A percentile compares a stretch with the other conserved stretches of the same genome.
These are phyloP conservation scores for Leptopilina drosophilae DNA, from an alignment of 2,888 invertebrate species.

Conservation along the genomic window DNA sequence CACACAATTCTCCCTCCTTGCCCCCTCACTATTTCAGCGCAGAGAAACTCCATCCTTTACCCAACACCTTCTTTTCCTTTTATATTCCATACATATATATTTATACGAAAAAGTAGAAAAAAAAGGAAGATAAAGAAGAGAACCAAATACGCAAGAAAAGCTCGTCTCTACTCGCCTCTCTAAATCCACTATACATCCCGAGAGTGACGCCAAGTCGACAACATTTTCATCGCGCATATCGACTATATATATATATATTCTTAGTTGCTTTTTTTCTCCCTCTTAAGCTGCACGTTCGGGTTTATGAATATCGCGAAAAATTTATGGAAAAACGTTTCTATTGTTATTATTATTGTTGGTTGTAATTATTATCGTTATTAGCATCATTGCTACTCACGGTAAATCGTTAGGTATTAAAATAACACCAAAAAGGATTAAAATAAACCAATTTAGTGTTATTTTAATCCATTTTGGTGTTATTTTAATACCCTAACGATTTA, in stretches of 20 bases:
- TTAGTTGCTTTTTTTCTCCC: not conserved
- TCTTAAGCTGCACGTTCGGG: not conserved
- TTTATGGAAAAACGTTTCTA: no score
- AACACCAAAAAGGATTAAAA: no score
- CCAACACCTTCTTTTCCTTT: conserved; percentile 12
- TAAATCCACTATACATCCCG: conserved; percentile 26
- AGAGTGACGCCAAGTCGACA: conserved; percentile 39
- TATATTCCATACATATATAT: not conserved
- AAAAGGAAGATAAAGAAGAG: not conserved
- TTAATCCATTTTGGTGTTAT: no score
- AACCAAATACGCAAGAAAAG: conserved; percentile 20
- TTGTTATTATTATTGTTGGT: no score
- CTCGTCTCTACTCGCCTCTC: not conserved
- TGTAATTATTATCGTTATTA: no score
- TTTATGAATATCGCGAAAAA: no score
- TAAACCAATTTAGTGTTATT: no score
- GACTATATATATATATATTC: not conserved
- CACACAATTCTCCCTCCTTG: not conserved
- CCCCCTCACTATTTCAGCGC: not conserved
- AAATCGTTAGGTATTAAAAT: no score
- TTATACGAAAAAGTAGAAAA: not conserved
- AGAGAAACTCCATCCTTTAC: conserved; percentile 17
- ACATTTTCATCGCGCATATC: conserved; percentile 22
- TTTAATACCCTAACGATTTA: no score
- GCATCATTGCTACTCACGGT: no score